Conservation (phyloP, 2,113 vertebrate species). For the Daphoenositta chrysoptera region DNA sequence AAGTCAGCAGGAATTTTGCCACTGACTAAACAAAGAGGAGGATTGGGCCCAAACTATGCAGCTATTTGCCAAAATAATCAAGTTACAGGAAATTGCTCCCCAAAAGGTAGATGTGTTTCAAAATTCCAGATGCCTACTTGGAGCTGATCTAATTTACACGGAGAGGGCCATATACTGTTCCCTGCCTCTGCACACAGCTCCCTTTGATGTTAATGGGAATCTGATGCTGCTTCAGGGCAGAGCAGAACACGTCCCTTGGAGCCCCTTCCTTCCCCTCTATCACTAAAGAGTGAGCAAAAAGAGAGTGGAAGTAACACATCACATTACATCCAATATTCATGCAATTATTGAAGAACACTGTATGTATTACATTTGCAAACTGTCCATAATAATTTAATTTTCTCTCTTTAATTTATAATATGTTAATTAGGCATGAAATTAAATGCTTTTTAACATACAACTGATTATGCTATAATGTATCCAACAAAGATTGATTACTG, state of each 20-base stretch:
- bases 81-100: conserved; percentile 52
- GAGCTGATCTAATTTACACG: conserved; percentile 45
- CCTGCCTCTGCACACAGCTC: not conserved
- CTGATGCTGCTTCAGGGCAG: conserved; percentile 28
- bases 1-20: not conserved
- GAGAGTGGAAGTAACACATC: conserved; percentile 35
- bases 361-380: conserved; percentile 69
- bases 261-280: not conserved
- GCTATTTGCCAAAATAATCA: conserved; percentile 54
- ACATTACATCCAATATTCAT: conserved; percentile 62
- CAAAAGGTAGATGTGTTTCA: conserved; percentile 26
- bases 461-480: conserved; percentile 65
- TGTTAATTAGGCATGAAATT: conserved; percentile 71
- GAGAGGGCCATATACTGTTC: not conserved
- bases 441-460: conserved; percentile 70
- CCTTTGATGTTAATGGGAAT: conserved; percentile 41
- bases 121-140: conserved; percentile 35
- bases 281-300: not conserved
- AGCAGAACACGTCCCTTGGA: not conserved
- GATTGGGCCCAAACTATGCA: not conserved
- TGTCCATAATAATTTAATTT: conserved; percentile 75
- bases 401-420: conserved; percentile 62
- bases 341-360: conserved; percentile 55
- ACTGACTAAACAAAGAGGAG: not conserved
- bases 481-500: conserved; percentile 68